phyloP scores from a whole-genome alignment of 2,113 vertebrate species.

The Anas platyrhynchos region DNA sequence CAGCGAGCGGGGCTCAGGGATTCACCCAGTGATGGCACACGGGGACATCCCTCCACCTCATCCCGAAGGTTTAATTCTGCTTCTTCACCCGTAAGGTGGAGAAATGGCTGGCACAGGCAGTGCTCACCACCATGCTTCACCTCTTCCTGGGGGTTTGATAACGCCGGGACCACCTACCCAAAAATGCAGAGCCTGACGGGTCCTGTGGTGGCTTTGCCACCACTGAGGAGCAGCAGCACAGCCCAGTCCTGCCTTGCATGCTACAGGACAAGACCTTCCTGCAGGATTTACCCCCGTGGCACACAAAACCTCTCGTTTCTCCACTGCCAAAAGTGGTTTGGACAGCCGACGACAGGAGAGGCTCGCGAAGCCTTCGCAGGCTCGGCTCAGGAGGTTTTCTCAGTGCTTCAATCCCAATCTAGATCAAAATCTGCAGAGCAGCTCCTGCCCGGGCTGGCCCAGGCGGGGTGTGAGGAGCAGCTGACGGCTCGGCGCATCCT shows the following conservation, averaged over 20 bases:
- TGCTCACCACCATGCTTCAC: fast-evolving
- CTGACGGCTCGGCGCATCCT: neutral
- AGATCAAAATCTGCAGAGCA: fast-evolving
- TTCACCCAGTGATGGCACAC: fast-evolving
- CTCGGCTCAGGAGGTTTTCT: fast-evolving
- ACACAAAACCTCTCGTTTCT: fast-evolving
- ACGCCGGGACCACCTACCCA: neutral
- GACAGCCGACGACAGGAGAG: fast-evolving
- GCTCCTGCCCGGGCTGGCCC: fast-evolving
- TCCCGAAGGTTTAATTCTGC: neutral
- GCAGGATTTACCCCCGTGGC: fast-evolving
- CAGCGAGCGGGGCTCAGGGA: neutral
- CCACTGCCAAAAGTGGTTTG: fast-evolving
- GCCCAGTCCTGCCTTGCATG: fast-evolving
- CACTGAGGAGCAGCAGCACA: neutral
- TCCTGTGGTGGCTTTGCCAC: neutral
- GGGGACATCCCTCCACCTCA: neutral
- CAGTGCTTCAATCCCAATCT: fast-evolving
- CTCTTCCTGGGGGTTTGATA: neutral
- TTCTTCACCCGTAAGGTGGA: fast-evolving
- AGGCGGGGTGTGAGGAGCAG: neutral
- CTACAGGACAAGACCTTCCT: neutral
- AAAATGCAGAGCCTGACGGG: fast-evolving
- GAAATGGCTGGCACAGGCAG: neutral
- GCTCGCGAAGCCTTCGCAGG: fast-evolving